Base-by-base conservation (phyloP, 2,797 vertebrate species). In the Rhodeus uyekii region DNA sequence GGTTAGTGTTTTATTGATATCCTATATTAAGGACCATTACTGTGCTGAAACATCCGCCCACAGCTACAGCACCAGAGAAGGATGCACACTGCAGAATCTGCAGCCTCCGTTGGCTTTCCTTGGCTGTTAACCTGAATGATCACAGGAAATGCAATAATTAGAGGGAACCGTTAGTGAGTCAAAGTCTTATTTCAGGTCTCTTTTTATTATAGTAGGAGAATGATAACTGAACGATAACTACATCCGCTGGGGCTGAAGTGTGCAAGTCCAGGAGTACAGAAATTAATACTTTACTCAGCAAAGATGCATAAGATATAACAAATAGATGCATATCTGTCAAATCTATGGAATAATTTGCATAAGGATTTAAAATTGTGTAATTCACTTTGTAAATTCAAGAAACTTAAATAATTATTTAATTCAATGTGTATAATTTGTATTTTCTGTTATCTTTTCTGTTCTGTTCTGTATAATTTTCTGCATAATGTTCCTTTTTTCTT, bases 11-110 rank as follows among this genome's bases (percentile, higher is more conserved):
- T 10, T 63, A 67, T 60, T n/a, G 76, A 84, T 36, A 38, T 48
- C 71, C 58, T 77, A 71, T 64, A 60, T 80, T 71, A 65, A 42
- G 55, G 36, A 58, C 55, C 65, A 77, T 75, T 81, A 55, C 46
- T 46, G 46, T 50, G 44, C 71, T 65, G 60, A 81, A 55, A 63
- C 71, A 81, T 81, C 80, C 60, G 65, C 80, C 58, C 80, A 74
- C 60, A 76, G 48, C 60, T 64, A 0, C 5, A 38, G 55, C n/a
- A 63, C 34, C 14, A 53, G 60, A 63, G 60, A 65, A 73, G 19
- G 44, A 75, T 55, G 36, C 42, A 64, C 69, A 53, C 32, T 39
- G 79, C 80, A 75, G 60, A 53, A 50, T 75, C 61, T 64, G 24
- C 69, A 42, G 75, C 60, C 58, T 74, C 68, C 1, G 3, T 22